phyloP scores from a whole-genome alignment of 30 jellyfish, hydroid and myxozoan species.

The Chrysaora quinquecirrha region DNA sequence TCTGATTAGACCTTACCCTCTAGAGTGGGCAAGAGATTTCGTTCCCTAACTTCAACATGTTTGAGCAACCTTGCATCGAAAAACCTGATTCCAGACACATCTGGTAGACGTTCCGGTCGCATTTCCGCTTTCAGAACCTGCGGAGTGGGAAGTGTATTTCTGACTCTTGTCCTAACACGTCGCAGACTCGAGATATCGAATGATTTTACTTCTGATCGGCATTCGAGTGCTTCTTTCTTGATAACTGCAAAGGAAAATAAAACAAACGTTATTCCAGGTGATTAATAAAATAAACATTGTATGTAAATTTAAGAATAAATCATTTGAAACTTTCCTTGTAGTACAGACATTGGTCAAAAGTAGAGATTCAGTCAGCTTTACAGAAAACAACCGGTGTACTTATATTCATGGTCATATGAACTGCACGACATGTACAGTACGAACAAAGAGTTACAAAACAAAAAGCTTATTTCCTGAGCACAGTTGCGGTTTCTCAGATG shows the following conservation, averaged over 20 bases:
- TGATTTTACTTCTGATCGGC: slow-evolving; percentile 81
- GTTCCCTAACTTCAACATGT: slow-evolving; percentile 78
- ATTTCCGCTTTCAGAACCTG: slow-evolving; percentile 83
- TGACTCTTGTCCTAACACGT: slow-evolving; percentile 80
- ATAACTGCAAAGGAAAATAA: slow-evolving; percentile 44
- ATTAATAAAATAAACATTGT: too few relatives aligned
- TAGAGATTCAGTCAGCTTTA: too few relatives aligned
- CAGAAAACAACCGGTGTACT: too few relatives aligned
- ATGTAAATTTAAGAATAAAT: too few relatives aligned
- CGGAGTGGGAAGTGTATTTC: slow-evolving; percentile 72
- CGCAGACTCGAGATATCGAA: slow-evolving; percentile 64
- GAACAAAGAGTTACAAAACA: too few relatives aligned
- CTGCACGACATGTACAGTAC: too few relatives aligned
- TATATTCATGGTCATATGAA: too few relatives aligned
- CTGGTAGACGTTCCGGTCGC: slow-evolving; percentile 95
- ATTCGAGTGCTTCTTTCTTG: slow-evolving; percentile 65
- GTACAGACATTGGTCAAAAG: too few relatives aligned
- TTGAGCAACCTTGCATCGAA: slow-evolving; percentile 69
- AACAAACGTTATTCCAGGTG: too few relatives aligned
- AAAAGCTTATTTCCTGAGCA: too few relatives aligned
- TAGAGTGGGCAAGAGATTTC: slow-evolving; percentile 67
- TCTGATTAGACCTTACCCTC: slow-evolving; percentile 85
- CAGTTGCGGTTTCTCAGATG: too few relatives aligned
- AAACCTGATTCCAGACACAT: slow-evolving; percentile 76
- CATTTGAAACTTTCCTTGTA: too few relatives aligned